These are phyloP conservation scores for Iphiclides podalirius DNA, from an alignment of 2,888 invertebrate genomes.

Conservation along the genomic window DNA sequence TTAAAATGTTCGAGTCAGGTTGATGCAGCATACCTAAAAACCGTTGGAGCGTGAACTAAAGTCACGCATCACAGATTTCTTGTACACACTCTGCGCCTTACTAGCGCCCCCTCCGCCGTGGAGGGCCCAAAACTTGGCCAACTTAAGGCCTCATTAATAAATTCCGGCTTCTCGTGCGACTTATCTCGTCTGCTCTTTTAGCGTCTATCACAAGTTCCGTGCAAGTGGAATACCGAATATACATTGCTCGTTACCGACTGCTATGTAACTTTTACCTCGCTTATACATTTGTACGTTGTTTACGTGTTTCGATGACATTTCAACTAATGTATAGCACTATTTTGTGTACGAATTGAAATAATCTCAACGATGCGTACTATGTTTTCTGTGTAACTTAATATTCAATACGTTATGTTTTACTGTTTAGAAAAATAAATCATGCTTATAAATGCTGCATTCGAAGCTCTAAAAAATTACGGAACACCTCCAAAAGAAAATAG, in stretches of 20 bases:
- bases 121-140: too few relatives aligned
- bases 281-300: background rate
- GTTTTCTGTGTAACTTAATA: too few relatives aligned
- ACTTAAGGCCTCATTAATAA: conserved; percentile 19
- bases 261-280: background rate
- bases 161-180: conserved; percentile 9
- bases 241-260: conserved; percentile 4
- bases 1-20: too few relatives aligned
- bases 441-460: too few relatives aligned
- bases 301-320: background rate
- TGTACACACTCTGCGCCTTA: conserved; percentile 47
- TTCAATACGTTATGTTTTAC: background rate
- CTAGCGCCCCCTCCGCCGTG: conserved; percentile 34
- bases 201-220: conserved; percentile 1
- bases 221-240: conserved; percentile 3
- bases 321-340: too few relatives aligned
- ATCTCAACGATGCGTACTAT: too few relatives aligned
- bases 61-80: conserved; percentile 72
- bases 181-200: conserved; percentile 9
- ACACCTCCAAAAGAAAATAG: background rate
- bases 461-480: background rate
- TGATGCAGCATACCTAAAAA: conserved; percentile 60
- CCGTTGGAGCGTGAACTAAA: conserved; percentile 67
- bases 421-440: background rate
- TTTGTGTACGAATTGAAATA: too few relatives aligned